Evolutionary conservation across 2,888 invertebrate species (phyloP).

Genomic region (Lasioglossum lativentre): DNA sequence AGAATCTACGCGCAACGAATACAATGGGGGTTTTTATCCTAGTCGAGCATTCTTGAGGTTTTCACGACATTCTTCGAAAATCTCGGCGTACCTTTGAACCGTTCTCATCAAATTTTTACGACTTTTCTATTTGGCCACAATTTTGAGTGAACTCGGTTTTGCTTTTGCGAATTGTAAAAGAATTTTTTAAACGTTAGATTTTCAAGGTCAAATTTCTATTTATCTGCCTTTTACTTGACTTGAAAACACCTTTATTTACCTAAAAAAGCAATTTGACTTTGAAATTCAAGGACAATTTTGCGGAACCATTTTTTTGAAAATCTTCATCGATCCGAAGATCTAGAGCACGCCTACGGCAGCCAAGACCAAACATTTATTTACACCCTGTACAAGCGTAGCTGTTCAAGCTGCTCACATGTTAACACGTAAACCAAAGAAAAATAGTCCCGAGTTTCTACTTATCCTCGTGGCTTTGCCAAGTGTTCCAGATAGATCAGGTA

Average conservation of each 20-base stretch:
- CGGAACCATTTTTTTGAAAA: too few relatives aligned
- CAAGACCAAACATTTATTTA: too few relatives aligned
- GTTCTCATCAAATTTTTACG: not conserved
- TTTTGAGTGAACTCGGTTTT: not conserved
- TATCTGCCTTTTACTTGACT: too few relatives aligned
- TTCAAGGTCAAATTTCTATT: too few relatives aligned
- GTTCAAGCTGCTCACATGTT: not conserved
- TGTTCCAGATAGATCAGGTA: conserved; percentile 18
- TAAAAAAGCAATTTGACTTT: too few relatives aligned
- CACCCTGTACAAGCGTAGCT: not conserved
- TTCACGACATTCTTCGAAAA: not conserved
- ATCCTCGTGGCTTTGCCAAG: conserved; percentile 2
- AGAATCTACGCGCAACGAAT: conserved; percentile 43
- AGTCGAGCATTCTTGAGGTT: not conserved
- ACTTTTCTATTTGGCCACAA: not conserved
- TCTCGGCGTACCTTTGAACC: not conserved
- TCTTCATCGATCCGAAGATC: too few relatives aligned
- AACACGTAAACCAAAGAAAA: not conserved
- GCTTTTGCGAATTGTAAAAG: not conserved
- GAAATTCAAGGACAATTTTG: too few relatives aligned
- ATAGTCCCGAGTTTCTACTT: conserved; percentile 3
- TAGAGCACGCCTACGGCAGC: too few relatives aligned
- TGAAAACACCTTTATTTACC: too few relatives aligned
- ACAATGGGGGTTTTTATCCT: conserved; percentile 29
- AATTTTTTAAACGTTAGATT: too few relatives aligned